Evolutionary conservation across 2,113 vertebrate species (phyloP), one percentile per base, ranked within the genome.

Genomic region (Gadus macrocephalus): DNA sequence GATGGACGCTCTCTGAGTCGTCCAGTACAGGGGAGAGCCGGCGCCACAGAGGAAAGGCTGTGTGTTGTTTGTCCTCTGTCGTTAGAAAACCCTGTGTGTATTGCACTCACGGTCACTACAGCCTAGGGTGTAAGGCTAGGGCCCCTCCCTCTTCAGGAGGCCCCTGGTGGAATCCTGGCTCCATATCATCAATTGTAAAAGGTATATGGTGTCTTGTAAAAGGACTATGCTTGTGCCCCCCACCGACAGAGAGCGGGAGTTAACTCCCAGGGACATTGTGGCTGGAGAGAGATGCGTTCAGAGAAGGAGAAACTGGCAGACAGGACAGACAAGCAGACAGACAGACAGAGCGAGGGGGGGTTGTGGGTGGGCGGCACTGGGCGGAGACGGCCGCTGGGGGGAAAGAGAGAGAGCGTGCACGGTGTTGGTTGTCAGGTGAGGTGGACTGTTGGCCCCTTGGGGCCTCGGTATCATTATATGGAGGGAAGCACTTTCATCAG

Each of bases 401-500:
- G 59, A 70, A 20, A 72, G 73, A 72, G 59, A 74, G 67, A 20
- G 66, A 58, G 67, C n/a, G 56, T n/a, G 55, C 16, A 27, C 25
- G 70, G 31, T 49, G 9, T 20, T 19, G 15, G 67, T 71, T 66
- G 58, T 42, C 62, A 16, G 53, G 80, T 73, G 77, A 70, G 7
- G 71, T 82, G 76, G 68, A 66, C 70, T 76, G 72, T 63, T 74
- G 22, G 59, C 74, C 76, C 78, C 77, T 77, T 14, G 77, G 56
- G 77, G 74, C 67, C 17, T 72, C 49, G 2, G 31, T 66, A 79
- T 78, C 78, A 74, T 68, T 83, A 80, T 77, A 88, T 90, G 87
- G 90, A 91, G 86, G 91, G 91, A 93, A 93, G 91, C 90, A 92
- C 91, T 88, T 88, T 90, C 76, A 85, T 81, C 89, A 87, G 86